Evolutionary conservation across 2,113 vertebrate species (phyloP), one percentile per base, ranked within the genome.

Genomic region (Athene noctua): DNA sequence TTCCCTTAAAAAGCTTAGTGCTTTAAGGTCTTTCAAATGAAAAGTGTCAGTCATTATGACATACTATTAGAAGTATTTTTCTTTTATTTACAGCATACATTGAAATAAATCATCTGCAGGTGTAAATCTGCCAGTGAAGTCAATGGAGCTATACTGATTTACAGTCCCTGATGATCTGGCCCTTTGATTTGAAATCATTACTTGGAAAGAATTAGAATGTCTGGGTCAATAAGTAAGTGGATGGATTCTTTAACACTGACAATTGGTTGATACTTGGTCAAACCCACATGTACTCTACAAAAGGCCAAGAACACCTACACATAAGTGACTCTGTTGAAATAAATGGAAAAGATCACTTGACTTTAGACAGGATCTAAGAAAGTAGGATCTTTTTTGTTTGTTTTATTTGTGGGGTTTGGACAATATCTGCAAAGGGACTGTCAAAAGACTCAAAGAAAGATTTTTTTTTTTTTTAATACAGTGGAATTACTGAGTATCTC

Each of bases 11-110:
- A 81, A 73, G 5, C 10, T 32, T 79, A 22, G 34, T 38, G 44
- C 9, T 92, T 91, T 85, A 67, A 70, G 34, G 32, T 38, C 9
- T 81, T 94, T 92, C 72, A 91, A 66, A 85, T 75, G 26, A 81
- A 81, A 94, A 91, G 2, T 63, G 61, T 63, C 70, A 79, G 90
- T 83, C 85, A 82, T 36, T 86, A n/a, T 90, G 61, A 65, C 40
- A 61, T 52, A 67, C 23, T 62, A 51, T 71, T 91, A 34, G 12
- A 74, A 89, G 32, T 27, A 47, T 87, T 89, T 74, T 94, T 80
- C 77, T 84, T 95, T 89, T 87, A 86, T 94, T 96, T 94, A 81
- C 44, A 81, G 20, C 36, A 52, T n/a, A 34, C 61, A 79, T 95
- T 66, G 77, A 81, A 95, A 88, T 34, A 91, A 89, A 91, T 87